Evolutionary conservation across 2,797 vertebrate genomes (phyloP), one percentile per base, ranked within the genome.

Genomic region (Echiichthys vipera): DNA sequence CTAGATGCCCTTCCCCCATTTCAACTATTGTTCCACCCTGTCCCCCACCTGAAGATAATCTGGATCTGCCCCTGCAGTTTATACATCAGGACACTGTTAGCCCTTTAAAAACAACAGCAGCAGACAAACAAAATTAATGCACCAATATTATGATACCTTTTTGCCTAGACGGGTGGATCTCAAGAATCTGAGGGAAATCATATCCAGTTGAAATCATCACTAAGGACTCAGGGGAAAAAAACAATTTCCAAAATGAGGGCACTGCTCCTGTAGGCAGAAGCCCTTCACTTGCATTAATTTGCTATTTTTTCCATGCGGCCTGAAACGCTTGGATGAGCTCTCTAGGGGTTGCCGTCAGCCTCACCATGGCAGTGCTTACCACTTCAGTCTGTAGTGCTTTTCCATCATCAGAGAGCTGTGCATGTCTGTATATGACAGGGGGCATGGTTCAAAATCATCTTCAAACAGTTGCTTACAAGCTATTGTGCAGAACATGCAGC

Each of bases 251-350:
- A 36, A 93, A 92, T 74, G 81, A 93, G 92, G 91, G 84, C 91
- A 84, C 53, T 71, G 83, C 93, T 91, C 90, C 88, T 88, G 90
- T 90, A 86, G 92, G 91, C 79, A 91, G 89, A 84, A 80, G 81
- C 90, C 79, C 94, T 95, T 94, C 94, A 95, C 83, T 94, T 88
- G 93, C 92, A 95, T 95, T 94, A 92, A 94, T 94, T 93, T 91
- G 90, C 92, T 91, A 94, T 95, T 95, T 95, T 95, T 94, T 88
- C 72, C 88, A 90, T 86, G 90, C 76, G 64, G 88, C 89, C 92
- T 94, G 90, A 94, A 94, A 93, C 75, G 81, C 93, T 93, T 94
- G 89, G 84, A 95, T 93, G 92, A 92, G 89, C 89, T 93, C 92
- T 94, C 91, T 47, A 84, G 90, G 86, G 92, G 82, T 72, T 82